Evolutionary conservation across 2,113 vertebrate species (phyloP), one percentile per base, ranked within the genome.

Genomic region (Pandion haliaetus): DNA sequence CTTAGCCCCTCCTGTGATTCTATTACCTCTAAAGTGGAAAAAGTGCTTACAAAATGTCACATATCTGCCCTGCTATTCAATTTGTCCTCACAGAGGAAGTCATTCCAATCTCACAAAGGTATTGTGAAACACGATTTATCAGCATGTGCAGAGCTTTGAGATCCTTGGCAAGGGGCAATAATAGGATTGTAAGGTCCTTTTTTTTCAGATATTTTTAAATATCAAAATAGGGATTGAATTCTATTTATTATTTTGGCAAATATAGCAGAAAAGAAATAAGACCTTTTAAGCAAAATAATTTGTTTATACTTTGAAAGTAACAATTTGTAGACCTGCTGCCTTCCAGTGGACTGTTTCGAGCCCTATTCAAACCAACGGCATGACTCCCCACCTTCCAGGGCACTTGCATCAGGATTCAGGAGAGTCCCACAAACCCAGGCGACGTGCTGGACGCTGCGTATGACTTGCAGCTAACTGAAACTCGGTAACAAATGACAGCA

Each of bases 371-470:
- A 72, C 7, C 17, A 44, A 25, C 1, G 7, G 8, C 26, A 24
- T 12, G 36, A 45, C 38, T 94, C 20, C 10, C 13, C 20, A 2
- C 19, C 23, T 77, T 44, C 34, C 31, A 92, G 36, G 50, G 23
- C 16, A 12, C 67, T 89, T 77, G 9, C 17, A 45, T 50, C 52
- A 42, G 58, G 62, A 25, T 44, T 66, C 38, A 12, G 44, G 28
- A 45, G 55, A 47, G 21, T 42, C 25, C 55, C 34, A 26, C 49
- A 77, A 86, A 58, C 7, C 23, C 36, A 7, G 34, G 26, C 24
- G 34, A 44, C 0, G 1, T 3, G 40, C 15, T 79, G 52, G 29
- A 57, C 1, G 2, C 36, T 0, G 0, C 9, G 16, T 14, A 21
- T 54, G 34, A 45, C 44, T 85, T 54, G 26, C 36, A 36, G 17